Evolutionary conservation across 2,888 invertebrate species (phyloP), one percentile per base, ranked within the genome.

Genomic region (Scaptomyza reducta): DNA sequence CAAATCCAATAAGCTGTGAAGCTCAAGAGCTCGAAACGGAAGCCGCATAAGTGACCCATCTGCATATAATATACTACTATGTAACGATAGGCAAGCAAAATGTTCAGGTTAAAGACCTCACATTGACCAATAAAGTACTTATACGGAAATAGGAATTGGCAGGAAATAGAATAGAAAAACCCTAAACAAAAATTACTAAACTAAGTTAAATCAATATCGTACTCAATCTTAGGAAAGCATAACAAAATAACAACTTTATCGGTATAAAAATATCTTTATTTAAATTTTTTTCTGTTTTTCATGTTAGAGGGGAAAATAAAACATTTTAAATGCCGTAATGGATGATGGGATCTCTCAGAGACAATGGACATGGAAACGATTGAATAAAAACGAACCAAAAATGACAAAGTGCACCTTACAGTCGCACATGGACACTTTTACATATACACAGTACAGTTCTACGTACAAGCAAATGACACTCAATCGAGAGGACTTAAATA

Each of bases 1-100:
- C 72, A 87, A 89, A 90, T 90, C 81, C 80, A 90, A 90, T 90
- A 90, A 89, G 77, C 65, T 70, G 69, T 54, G 63, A 72, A 41
- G 55, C 68, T 60, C 59, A 42, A 68, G 68, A 47, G 68, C 46
- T 55, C 65, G n/a, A 11, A 29, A 64, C 66, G 56, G 59, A 74
- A 74, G 60, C 74, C 74, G 38, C 60, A 72, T 63, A 82, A 87
- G 75, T 80, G 76, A 73, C 57, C 51, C 63, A 57, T 47, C 62
- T 67, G 3, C 14, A 25, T 49, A 38, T 35, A 33, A 35, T 22
- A 50, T 35, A 35, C 18, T 7, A 16, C 10, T 40, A 35, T 33
- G 62, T 68, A 68, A 68, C 57, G 25, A 50, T 6, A 62, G 40
- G 45, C 45, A 16, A 18, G 14, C 45, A 54, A 45, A 55, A 33